Percentiles rank a stretch among this genome's conserved stretches.
Evolutionary conservation across 2,888 invertebrate genomes (phyloP).

Genomic region (Conomelus anceps): DNA sequence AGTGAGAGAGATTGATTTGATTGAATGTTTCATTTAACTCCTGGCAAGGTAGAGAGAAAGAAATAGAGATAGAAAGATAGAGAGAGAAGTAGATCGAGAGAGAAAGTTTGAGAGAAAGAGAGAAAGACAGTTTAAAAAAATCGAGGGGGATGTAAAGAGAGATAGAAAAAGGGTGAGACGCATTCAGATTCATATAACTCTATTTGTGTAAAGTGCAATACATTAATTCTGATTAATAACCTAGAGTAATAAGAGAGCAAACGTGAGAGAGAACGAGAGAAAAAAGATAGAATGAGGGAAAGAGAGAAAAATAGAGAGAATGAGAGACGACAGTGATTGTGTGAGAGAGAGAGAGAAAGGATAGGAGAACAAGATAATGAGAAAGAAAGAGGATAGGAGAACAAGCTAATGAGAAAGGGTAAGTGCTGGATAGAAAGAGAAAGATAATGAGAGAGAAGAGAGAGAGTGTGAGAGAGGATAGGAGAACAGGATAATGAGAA

Average conservation of each 20-base stretch:
- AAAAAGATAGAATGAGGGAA: too few species aligned
- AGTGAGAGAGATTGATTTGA: not conserved
- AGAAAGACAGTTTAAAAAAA: constrained; percentile 3
- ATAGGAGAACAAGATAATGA: too few species aligned
- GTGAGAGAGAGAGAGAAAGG: too few species aligned
- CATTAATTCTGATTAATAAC: too few species aligned
- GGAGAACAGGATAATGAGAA: too few species aligned
- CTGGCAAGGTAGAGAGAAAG: not conserved
- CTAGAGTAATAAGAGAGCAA: not conserved
- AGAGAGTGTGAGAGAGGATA: too few species aligned
- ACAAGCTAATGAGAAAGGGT: too few species aligned
- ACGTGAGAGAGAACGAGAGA: not conserved
- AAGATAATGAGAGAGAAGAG: too few species aligned
- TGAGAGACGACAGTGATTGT: not conserved
- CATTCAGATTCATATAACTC: not conserved
- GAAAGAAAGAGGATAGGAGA: too few species aligned
- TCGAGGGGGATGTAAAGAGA: not conserved
- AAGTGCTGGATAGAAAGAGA: too few species aligned
- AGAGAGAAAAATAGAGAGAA: not conserved
- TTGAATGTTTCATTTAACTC: too few species aligned
- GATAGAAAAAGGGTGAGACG: not conserved
- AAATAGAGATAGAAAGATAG: not conserved
- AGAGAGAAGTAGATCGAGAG: constrained; percentile 5
- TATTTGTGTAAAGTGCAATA: too few species aligned
- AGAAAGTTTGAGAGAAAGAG: constrained; percentile 7